phyloP scores from a whole-genome alignment of 2,797 vertebrate species.

The Acanthurus leucopareius region DNA sequence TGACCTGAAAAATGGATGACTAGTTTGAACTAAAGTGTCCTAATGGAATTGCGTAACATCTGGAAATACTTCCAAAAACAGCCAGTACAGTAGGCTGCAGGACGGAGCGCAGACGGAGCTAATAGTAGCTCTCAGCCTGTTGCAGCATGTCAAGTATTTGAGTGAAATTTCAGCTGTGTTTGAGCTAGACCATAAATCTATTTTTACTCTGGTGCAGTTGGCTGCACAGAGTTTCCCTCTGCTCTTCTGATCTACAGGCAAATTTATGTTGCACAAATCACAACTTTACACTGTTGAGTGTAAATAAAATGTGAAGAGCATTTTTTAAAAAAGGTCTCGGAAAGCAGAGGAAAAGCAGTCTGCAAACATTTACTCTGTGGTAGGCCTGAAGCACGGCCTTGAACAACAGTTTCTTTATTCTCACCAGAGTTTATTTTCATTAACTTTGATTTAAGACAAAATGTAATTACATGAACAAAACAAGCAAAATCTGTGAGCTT shows the following conservation, averaged over 20 bases:
- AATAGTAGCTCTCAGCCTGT: slow-evolving; percentile 79
- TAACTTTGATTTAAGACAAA: slow-evolving; percentile 13
- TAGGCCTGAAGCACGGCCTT: neutral
- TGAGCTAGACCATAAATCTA: slow-evolving; percentile 80
- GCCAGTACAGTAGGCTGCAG: slow-evolving; percentile 51
- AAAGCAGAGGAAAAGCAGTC: neutral
- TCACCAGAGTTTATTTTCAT: neutral
- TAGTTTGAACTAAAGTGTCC: slow-evolving; percentile 15
- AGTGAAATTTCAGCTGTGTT: slow-evolving; percentile 84
- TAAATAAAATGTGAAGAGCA: slow-evolving; percentile 27
- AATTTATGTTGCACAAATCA: slow-evolving; percentile 63
- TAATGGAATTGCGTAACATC: slow-evolving; percentile 55
- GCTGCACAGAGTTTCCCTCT: slow-evolving; percentile 49
- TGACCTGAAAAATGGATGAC: slow-evolving; percentile 31
- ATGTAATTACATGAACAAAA: slow-evolving; percentile 2
- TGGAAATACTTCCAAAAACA: slow-evolving; percentile 57
- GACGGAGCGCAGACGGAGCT: slow-evolving; percentile 46
- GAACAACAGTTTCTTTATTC: slow-evolving; percentile 36
- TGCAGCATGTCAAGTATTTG: slow-evolving; percentile 81
- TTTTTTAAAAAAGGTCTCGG: neutral
- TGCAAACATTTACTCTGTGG: neutral
- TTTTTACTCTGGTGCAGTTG: slow-evolving; percentile 79
- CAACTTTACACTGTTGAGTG: slow-evolving; percentile 10
- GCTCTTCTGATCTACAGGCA: slow-evolving; percentile 32
- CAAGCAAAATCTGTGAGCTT: neutral